Evolutionary conservation across 1,140 invertebrate genomes (phyloP), one percentile per base, ranked within the genome.

Genomic region (Pteromalus puparum): DNA sequence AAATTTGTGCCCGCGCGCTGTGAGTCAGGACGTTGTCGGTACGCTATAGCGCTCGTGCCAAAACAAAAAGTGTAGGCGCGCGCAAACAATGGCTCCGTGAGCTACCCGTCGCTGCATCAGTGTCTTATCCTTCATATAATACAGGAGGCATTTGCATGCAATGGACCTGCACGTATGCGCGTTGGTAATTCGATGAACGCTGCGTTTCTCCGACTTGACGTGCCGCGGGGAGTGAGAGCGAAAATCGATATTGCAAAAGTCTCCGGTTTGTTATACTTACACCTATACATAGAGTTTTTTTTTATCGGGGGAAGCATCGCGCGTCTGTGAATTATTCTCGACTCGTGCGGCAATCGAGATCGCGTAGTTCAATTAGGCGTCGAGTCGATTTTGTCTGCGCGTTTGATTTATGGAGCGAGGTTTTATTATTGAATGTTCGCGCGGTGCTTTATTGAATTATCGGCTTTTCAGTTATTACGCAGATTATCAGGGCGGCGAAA

Each of bases 71-170:
- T 86, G 42, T 34, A 88, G 83, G 89, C 88, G 88, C 88, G 88
- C 87, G 88, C 86, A 88, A 88, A 90, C 89, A 90, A 90, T 90
- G 86, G 88, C 84, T 85, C 82, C 46, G 67, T 3, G n/a, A 0
- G 70, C 12, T 73, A 26, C 70, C 7, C 70, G 70, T 73, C 70
- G 70, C 70, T 9, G 24, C 10, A 10, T 9, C n/a, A n/a, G n/a
- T 42, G 1, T 42, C 6, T 42, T 7, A 42, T 42, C 1, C 38
- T 7, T 7, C 38, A 12, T 42, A 42, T 42, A 42, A 42, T 12
- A 42, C 38, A 12, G 21, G 34, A 38, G 79, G 81, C 75, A 89
- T 89, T 88, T 89, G 86, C 88, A 88, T 89, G 87, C 87, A 85
- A 88, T 88, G 87, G 82, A 78, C 76, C 81, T 82, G 21, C 53